phyloP scores from a whole-genome alignment of 2,888 invertebrate species.

The Cryptophagus acutangulus region DNA sequence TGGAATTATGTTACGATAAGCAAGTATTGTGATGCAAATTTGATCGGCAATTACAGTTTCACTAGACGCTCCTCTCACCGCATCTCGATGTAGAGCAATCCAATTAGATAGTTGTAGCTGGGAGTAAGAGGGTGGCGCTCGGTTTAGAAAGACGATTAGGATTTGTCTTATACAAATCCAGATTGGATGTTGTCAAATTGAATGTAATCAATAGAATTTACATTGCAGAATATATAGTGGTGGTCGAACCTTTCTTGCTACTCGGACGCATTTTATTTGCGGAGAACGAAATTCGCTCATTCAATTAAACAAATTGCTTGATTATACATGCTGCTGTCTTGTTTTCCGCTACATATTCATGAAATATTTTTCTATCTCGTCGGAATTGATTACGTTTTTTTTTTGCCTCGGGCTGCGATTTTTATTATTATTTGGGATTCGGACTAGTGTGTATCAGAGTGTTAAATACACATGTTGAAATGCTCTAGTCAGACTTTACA shows the following conservation, averaged over 20 bases:
- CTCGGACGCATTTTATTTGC: no score
- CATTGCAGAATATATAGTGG: constrained; percentile 13
- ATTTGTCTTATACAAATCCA: constrained; percentile 24
- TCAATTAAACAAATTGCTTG: background rate
- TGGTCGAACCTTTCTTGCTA: background rate
- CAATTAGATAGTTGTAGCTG: constrained; percentile 5
- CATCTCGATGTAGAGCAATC: constrained; percentile 2
- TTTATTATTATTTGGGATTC: no score
- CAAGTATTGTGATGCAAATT: constrained; percentile 14
- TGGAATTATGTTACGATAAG: constrained; percentile 18
- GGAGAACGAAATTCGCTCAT: no score
- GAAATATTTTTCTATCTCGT: no score
- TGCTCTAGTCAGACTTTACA: background rate
- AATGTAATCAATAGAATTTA: constrained; percentile 30
- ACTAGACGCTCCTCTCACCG: background rate
- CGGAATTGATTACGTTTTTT: no score
- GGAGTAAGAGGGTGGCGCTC: background rate
- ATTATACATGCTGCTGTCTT: background rate
- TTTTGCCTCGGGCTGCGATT: no score
- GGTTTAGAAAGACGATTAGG: constrained; percentile 14
- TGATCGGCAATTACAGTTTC: constrained; percentile 10
- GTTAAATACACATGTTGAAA: no score
- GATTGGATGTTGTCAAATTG: constrained; percentile 25
- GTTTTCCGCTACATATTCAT: no score
- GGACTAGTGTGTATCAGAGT: no score